Conservation (phyloP, 1,140 invertebrate genomes). For the Bombus terrestris region DNA sequence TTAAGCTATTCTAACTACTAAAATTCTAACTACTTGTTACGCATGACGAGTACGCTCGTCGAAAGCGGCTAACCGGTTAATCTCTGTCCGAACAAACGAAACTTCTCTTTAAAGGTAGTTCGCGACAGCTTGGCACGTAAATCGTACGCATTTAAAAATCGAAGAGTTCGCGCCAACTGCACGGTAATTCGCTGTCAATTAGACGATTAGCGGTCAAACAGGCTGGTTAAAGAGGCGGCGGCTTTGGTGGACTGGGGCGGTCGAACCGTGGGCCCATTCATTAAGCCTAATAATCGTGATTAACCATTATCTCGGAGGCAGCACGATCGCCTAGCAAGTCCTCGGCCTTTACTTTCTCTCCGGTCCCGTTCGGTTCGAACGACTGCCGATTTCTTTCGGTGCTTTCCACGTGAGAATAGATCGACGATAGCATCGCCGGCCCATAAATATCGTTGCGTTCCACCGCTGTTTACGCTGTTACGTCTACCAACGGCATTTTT, state of each 20-base stretch:
- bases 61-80: too few relatives aligned
- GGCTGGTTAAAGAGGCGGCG: not conserved
- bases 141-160: too few relatives aligned
- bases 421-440: conserved; percentile 22
- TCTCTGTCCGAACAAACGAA: too few relatives aligned
- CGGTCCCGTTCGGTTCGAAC: not conserved
- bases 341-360: conserved; percentile 41
- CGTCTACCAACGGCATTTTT: conserved; percentile 17
- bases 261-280: conserved; percentile 27
- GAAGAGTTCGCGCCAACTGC: too few relatives aligned
- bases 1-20: too few relatives aligned
- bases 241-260: not conserved
- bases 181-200: not conserved
- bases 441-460: conserved; percentile 38
- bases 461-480: conserved; percentile 28
- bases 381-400: not conserved
- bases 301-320: not conserved
- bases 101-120: too few relatives aligned
- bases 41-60: too few relatives aligned
- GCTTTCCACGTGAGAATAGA: conserved; percentile 42
- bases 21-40: too few relatives aligned
- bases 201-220: not conserved
- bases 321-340: conserved; percentile 1
- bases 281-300: conserved; percentile 45
- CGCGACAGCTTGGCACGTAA: too few relatives aligned